phyloP scores from a whole-genome alignment of 1,140 invertebrate genomes.

The Sycobia sp. region DNA sequence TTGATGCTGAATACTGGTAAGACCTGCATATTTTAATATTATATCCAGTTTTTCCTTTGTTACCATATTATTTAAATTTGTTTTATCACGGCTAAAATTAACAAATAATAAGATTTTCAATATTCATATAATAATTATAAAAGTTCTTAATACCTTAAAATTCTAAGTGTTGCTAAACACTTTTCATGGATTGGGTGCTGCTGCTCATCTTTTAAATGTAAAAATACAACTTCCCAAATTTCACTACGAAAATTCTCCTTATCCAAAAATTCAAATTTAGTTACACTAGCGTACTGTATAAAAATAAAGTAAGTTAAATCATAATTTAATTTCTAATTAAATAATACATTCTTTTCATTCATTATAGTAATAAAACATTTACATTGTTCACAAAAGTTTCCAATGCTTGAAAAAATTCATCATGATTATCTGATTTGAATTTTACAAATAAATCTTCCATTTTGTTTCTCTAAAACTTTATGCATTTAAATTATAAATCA shows the following conservation, averaged over 20 bases:
- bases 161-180: slow-evolving; percentile 64
- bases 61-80: slow-evolving; percentile 71
- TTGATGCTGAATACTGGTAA: slow-evolving; percentile 44
- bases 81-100: slow-evolving; percentile 74
- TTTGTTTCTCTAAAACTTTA: not conserved
- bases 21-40: slow-evolving; percentile 69
- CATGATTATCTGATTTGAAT: slow-evolving; percentile 39
- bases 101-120: not conserved
- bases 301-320: slow-evolving; percentile 29
- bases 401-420: slow-evolving; percentile 43
- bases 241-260: slow-evolving; percentile 57
- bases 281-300: slow-evolving; percentile 58
- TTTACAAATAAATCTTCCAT: slow-evolving; percentile 42
- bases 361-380: slow-evolving; percentile 33
- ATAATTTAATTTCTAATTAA: slow-evolving; percentile 6
- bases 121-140: slow-evolving; percentile 9
- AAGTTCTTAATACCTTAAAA: slow-evolving; percentile 60
- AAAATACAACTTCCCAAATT: slow-evolving; percentile 65
- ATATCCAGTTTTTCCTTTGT: slow-evolving; percentile 70
- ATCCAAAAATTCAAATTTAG: slow-evolving; percentile 62
- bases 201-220: slow-evolving; percentile 55
- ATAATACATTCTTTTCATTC: slow-evolving; percentile 5
- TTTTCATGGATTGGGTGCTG: slow-evolving; percentile 53
- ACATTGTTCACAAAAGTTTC: slow-evolving; percentile 47
- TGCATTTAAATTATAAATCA: no score